Percentiles rank a stretch among this genome's conserved stretches.
Evolutionary conservation across 2,888 invertebrate species (phyloP).

Genomic region (Oscheius sp.): DNA sequence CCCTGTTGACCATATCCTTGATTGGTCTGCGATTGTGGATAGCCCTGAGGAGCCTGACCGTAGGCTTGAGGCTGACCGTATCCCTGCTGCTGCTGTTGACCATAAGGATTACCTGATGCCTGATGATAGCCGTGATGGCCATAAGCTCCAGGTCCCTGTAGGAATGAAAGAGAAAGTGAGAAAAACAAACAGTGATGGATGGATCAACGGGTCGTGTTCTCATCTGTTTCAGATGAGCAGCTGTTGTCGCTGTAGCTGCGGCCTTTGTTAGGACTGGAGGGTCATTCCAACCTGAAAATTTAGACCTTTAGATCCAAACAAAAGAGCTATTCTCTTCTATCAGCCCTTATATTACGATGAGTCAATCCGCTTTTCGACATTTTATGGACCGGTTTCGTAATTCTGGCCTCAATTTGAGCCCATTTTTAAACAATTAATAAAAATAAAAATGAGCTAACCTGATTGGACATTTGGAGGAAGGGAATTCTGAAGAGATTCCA

Average conservation of each 20-base stretch:
- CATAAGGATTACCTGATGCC: not conserved
- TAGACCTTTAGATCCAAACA: not conserved
- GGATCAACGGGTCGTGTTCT: constrained; percentile 2
- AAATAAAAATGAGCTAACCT: not conserved
- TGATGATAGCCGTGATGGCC: not conserved
- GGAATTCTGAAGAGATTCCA: not conserved
- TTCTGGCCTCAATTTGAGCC: too few relatives aligned
- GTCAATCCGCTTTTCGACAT: too few relatives aligned
- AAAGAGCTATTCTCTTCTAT: too few relatives aligned
- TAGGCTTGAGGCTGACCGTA: constrained; percentile 2
- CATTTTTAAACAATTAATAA: not conserved
- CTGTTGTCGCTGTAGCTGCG: not conserved
- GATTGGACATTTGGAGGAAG: not conserved
- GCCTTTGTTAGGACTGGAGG: not conserved
- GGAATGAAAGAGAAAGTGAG: not conserved
- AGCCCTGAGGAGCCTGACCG: not conserved
- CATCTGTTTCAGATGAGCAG: constrained; percentile 10
- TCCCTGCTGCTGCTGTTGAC: not conserved
- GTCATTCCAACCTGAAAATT: constrained; percentile 11
- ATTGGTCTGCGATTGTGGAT: not conserved
- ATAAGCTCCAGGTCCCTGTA: constrained; percentile 2
- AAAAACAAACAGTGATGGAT: not conserved
- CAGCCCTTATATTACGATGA: too few relatives aligned
- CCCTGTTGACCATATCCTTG: constrained; percentile 3
- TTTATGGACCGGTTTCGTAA: too few relatives aligned